Evolutionary conservation across 1,140 invertebrate species (phyloP).

Genomic region (Reticulitermes speratus): DNA sequence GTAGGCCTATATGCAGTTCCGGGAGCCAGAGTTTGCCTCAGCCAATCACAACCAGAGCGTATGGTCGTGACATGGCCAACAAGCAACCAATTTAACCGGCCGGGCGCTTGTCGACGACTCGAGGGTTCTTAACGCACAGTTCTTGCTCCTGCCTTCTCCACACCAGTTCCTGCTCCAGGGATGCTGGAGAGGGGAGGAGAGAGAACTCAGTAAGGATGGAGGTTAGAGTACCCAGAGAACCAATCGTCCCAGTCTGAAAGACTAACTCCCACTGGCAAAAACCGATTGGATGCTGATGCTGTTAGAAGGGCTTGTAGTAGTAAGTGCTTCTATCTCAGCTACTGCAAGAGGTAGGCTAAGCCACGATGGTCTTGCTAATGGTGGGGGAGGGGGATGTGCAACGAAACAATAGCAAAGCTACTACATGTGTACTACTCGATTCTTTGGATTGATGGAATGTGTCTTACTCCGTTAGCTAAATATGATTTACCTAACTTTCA

Average conservation of each 20-base stretch:
- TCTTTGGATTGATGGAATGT: background rate
- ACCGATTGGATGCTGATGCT: constrained; percentile 10
- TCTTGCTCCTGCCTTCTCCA: constrained; percentile 3
- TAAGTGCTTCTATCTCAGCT: background rate
- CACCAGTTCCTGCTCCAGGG: background rate
- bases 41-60: constrained; percentile 11
- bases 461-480: background rate
- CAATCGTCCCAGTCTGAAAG: constrained; percentile 7
- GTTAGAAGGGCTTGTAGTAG: background rate
- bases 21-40: background rate
- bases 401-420: background rate
- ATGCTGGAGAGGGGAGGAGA: background rate
- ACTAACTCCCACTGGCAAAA: constrained; percentile 11
- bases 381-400: background rate
- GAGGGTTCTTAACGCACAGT: constrained; percentile 8
- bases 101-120: background rate
- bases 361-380: background rate
- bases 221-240: constrained; percentile 2
- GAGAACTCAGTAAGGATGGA: background rate
- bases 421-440: background rate
- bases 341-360: background rate
- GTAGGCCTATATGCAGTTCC: background rate
- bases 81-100: constrained; percentile 20
- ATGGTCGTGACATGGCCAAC: constrained; percentile 26
- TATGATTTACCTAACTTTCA: background rate